Evolutionary conservation across 2,888 invertebrate genomes (phyloP), one percentile per base, ranked within the genome.

Genomic region (Nezara viridula): DNA sequence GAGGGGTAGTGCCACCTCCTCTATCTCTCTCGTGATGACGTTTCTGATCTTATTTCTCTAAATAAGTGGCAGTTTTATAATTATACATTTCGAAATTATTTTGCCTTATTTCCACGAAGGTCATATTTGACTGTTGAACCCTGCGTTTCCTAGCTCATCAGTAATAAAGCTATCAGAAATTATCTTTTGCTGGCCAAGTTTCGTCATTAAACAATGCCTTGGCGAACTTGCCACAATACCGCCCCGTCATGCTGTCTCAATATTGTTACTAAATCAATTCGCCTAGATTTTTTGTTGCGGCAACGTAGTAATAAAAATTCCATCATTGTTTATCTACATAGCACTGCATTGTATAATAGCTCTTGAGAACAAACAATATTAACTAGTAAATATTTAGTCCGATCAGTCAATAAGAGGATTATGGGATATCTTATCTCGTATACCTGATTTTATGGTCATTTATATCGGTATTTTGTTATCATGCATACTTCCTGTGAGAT

Each of bases 361-460:
- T 37, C 37, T 73, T 73, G 2, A 73, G 37, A 32, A 37, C 19
- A 73, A 73, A 73, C 66, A 73, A 21, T 12, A 37, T 60, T 60
- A 55, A 55, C 55, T 55, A 60, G n/a, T 27, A 27, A 60, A 27
- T 27, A 60, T 27, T 55, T 55, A 66, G 32, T 73, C 37, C 7
- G 37, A 73, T 73, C 66, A 73, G 32, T 73, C 66, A 73, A 73
- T 37, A 73, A 73, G 19, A 21, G 21, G 66, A 73, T 73, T 73
- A 73, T 19, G 19, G 37, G 66, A 19, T 73, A 73, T 73, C 32
- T 73, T 73, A 73, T 73, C 66, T 32, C 12, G 0, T 32, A 19
- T 66, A 32, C 4, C 37, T 73, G 66, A 73, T 73, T 73, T 73
- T 73, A 73, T 73, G 37, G 66, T 73, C 66, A 73, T 6, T 73